A percentile compares a stretch with the other conserved stretches of the same genome.
Evolutionary conservation across 2,113 vertebrate genomes (phyloP).

Genomic region (Alectura lathami): DNA sequence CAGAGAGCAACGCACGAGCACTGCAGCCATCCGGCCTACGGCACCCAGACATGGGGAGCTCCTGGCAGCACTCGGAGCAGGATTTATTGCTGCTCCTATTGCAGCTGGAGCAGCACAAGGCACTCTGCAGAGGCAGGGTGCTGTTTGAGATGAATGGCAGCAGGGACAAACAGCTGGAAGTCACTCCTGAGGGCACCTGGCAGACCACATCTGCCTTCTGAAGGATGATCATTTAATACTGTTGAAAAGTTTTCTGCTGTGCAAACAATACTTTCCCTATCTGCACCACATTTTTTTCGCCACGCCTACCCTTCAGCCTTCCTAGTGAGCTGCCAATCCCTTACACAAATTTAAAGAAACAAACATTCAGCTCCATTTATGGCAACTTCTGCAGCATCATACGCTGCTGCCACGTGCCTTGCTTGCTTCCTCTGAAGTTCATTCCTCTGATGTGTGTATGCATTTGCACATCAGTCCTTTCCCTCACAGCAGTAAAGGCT

Average conservation of each 20-base stretch:
- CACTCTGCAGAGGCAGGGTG: not conserved
- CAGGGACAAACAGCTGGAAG: not conserved
- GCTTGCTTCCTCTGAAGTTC: not conserved
- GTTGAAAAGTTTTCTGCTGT: not conserved
- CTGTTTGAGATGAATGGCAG: not conserved
- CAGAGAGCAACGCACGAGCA: not conserved
- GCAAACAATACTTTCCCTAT: not conserved
- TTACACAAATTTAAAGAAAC: not conserved
- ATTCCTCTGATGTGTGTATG: not conserved
- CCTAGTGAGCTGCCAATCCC: conserved; percentile 1
- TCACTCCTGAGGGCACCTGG: not conserved
- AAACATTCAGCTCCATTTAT: not conserved
- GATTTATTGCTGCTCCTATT: not conserved
- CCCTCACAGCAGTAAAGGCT: not conserved
- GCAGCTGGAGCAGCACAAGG: not conserved
- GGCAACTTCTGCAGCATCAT: not conserved
- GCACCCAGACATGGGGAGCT: not conserved
- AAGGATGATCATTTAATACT: not conserved
- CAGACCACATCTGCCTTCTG: not conserved
- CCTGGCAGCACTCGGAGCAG: not conserved
- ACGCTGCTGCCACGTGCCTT: not conserved
- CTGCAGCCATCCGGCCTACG: fast-evolving
- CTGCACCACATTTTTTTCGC: not conserved
- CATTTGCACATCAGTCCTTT: not conserved
- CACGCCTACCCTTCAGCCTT: not conserved